These are phyloP conservation scores for Saccostrea glomerata DNA, from an alignment of 1,140 invertebrate species.

Conservation along the genomic window DNA sequence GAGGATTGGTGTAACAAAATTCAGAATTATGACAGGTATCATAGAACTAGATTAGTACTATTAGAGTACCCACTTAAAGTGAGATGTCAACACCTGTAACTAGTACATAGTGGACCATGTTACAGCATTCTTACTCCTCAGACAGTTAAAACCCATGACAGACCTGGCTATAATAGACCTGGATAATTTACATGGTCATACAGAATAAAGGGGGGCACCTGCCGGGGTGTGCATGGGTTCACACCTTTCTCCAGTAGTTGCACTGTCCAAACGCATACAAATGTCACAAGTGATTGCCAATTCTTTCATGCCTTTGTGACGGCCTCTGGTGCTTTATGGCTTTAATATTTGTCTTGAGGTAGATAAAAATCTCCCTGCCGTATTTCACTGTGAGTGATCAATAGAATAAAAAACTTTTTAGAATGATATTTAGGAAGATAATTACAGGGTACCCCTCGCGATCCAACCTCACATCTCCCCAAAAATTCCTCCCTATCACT, in stretches of 20 bases:
- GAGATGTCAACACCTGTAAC: conserved; percentile 33
- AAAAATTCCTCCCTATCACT: conserved; percentile 11
- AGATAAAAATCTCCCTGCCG: conserved; percentile 29
- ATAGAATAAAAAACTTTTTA: conserved; percentile 9
- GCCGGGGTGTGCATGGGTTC: neutral
- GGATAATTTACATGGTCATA: neutral
- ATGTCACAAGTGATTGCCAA: neutral
- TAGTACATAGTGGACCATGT: neutral
- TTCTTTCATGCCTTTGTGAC: conserved; percentile 26
- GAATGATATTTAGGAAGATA: conserved; percentile 31
- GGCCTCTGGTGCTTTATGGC: neutral
- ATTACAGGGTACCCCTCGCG: neutral
- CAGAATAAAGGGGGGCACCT: neutral
- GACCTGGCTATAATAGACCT: neutral
- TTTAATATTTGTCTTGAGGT: conserved; percentile 36
- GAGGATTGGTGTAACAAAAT: neutral
- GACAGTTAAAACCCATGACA: conserved; percentile 13
- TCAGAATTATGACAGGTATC: neutral
- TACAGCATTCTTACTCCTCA: neutral
- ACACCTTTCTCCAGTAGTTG: neutral
- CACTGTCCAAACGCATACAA: conserved; percentile 13
- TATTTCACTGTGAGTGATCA: conserved; percentile 18
- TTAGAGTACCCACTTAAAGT: neutral
- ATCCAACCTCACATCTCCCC: neutral
- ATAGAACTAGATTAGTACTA: conserved; percentile 11